Evolutionary conservation across 2,797 vertebrate species (phyloP).

Genomic region (Falco novaeseelandiae): DNA sequence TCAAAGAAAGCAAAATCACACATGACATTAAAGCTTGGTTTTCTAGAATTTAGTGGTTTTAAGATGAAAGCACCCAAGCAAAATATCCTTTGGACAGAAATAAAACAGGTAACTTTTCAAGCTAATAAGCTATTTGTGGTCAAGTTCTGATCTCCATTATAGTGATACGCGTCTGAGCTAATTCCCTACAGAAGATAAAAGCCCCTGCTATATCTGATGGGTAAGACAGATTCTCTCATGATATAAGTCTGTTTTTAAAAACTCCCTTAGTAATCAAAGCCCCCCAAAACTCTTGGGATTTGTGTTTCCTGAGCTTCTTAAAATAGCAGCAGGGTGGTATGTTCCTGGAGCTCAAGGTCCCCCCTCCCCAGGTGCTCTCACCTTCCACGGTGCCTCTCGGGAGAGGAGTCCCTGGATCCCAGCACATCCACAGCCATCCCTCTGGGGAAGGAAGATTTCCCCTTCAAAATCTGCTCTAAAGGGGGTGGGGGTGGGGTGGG

Average conservation of each 20-base stretch:
- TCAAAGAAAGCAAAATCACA: constrained; percentile 19
- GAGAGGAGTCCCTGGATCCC: background rate
- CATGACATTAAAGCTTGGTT: constrained; percentile 24
- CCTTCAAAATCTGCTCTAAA: background rate
- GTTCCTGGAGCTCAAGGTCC: background rate
- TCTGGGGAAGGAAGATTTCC: too few species aligned
- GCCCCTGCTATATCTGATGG: background rate
- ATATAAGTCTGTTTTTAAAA: background rate
- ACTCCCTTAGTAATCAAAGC: background rate
- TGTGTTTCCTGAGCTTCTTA: background rate
- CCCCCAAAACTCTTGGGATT: background rate
- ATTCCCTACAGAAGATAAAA: constrained; percentile 5
- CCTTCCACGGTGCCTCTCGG: background rate
- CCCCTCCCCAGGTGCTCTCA: background rate
- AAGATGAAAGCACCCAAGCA: constrained; percentile 8
- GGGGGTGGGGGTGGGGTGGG: too few species aligned
- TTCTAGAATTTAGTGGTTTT: background rate
- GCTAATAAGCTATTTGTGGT: constrained; percentile 1
- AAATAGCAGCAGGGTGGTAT: background rate
- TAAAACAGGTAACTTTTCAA: background rate
- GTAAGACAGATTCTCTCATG: background rate
- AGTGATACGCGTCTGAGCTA: background rate
- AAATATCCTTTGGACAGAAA: constrained; percentile 16
- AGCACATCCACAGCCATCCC: background rate
- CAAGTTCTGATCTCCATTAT: background rate